These are phyloP conservation scores for Sebastes minor DNA, from an alignment of 2,797 vertebrate genomes.

Conservation along the genomic window DNA sequence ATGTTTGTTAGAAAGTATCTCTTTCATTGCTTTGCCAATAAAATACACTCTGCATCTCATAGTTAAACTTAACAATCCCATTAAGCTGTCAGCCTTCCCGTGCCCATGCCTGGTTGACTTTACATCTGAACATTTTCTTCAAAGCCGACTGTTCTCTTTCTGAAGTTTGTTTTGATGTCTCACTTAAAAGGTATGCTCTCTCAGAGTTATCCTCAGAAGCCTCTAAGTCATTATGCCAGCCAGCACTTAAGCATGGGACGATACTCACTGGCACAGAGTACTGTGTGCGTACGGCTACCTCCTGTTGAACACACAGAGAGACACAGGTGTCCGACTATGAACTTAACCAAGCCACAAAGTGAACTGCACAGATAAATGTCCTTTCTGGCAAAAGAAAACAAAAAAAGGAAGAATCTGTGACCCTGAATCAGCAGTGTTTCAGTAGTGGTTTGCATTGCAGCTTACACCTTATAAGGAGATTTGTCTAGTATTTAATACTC, in stretches of 20 bases:
- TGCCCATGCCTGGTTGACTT: neutral
- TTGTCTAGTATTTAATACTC: no score
- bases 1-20: conserved; percentile 8
- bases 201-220: conserved; percentile 1
- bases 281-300: neutral
- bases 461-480: no score
- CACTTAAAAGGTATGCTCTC: neutral
- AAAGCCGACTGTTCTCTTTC: conserved; percentile 2
- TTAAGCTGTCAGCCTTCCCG: conserved; percentile 41
- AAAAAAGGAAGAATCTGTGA: neutral
- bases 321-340: neutral
- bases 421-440: neutral
- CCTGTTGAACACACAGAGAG: neutral
- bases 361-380: neutral
- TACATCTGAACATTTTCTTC: neutral
- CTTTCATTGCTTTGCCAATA: conserved; percentile 28
- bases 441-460: neutral
- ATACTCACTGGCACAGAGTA: neutral
- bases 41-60: conserved; percentile 18
- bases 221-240: neutral
- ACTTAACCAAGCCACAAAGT: neutral
- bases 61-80: conserved; percentile 45
- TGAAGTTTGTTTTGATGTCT: conserved; percentile 5
- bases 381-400: neutral
- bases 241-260: no score